These are phyloP conservation scores for Botia kubotai DNA, from an alignment of 2,797 vertebrate genomes.

Conservation along the genomic window DNA sequence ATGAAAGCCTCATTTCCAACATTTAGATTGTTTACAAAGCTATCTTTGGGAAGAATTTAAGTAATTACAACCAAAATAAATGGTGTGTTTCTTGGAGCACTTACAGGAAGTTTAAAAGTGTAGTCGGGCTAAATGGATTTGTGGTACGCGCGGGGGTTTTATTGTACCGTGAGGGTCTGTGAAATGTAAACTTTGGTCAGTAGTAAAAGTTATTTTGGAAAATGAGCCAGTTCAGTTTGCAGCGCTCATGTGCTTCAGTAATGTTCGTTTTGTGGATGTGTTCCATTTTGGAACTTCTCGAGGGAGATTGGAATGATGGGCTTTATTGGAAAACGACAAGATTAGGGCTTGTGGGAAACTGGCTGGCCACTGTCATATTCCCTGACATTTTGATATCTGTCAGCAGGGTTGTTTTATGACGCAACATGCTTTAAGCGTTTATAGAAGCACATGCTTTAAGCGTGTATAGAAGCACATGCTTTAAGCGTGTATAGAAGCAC, in stretches of 20 bases:
- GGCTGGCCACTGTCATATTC: conserved; percentile 20
- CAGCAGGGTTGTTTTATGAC: conserved; percentile 8
- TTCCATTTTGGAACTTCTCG: background rate
- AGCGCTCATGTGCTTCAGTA: conserved; percentile 20
- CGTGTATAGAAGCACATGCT: too few relatives aligned
- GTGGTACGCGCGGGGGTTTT: conserved; percentile 33
- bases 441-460: background rate
- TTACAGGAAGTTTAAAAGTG: conserved; percentile 36
- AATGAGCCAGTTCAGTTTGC: background rate
- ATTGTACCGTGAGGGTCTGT: conserved; percentile 41
- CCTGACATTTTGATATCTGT: conserved; percentile 35
- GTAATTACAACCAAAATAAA: conserved; percentile 55
- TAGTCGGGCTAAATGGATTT: conserved; percentile 29
- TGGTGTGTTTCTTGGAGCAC: conserved; percentile 51
- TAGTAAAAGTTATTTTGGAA: conserved; percentile 19
- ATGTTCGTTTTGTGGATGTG: background rate
- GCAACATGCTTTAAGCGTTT: conserved; percentile 2
- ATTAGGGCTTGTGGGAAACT: conserved; percentile 36
- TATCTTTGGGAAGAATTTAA: conserved; percentile 42
- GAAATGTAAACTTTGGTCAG: conserved; percentile 52
- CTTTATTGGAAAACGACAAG: background rate
- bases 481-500: too few relatives aligned
- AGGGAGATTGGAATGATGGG: conserved; percentile 21
- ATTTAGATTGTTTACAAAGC: conserved; percentile 38
- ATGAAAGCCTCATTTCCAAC: conserved; percentile 41